phyloP scores from a whole-genome alignment of 2,797 vertebrate genomes.

The Pantherophis alleghaniensis region DNA sequence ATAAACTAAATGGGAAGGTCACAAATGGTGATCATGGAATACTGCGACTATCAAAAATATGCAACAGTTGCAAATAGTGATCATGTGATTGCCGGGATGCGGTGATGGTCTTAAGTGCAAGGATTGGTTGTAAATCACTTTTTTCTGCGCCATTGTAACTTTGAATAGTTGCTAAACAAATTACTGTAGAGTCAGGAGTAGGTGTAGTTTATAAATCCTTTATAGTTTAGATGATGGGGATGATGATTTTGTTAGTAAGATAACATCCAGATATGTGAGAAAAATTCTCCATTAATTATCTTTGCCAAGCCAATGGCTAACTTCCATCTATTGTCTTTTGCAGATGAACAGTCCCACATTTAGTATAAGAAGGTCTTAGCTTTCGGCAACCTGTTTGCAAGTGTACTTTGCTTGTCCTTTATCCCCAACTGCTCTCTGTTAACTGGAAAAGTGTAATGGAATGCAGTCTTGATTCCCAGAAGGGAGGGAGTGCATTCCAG shows the following conservation, averaged over 20 bases:
- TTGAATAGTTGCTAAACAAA: background rate
- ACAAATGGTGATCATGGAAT: background rate
- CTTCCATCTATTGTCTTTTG: slow-evolving; percentile 5
- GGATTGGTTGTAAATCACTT: background rate
- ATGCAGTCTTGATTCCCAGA: no score
- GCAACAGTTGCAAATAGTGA: background rate
- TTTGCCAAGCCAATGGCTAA: background rate
- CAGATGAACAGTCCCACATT: background rate
- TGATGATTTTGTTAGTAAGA: background rate
- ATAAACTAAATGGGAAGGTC: background rate
- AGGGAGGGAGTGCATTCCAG: no score
- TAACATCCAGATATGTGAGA: background rate
- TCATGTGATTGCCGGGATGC: background rate
- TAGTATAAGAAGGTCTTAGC: background rate
- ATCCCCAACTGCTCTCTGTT: background rate
- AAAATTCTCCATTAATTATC: background rate
- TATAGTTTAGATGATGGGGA: background rate
- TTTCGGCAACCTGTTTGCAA: background rate
- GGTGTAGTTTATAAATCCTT: background rate
- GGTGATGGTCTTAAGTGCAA: background rate
- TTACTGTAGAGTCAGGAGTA: background rate
- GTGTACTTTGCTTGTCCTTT: background rate
- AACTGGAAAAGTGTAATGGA: background rate
- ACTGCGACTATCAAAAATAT: background rate
- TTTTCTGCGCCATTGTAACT: background rate